phyloP scores from a whole-genome alignment of 2,113 vertebrate genomes.

The Tympanuchus pallidicinctus region DNA sequence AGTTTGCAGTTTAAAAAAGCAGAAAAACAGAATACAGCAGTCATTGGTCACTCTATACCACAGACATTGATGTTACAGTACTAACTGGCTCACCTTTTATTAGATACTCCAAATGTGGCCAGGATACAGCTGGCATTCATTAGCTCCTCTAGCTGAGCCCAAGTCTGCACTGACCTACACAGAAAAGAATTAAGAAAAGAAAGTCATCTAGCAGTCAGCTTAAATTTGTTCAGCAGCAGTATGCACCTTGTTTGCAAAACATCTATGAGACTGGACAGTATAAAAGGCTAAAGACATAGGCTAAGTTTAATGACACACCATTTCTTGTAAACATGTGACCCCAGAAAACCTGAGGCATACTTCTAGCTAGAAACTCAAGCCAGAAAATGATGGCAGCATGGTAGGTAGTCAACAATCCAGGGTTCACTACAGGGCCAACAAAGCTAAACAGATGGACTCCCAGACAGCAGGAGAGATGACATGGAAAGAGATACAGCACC shows the following conservation, averaged over 20 bases:
- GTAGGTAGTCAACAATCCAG: background rate
- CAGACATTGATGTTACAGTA: background rate
- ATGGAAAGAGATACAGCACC: background rate
- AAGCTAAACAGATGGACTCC: background rate
- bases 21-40: background rate
- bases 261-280: background rate
- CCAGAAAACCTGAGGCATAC: background rate
- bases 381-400: accelerated
- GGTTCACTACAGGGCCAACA: background rate
- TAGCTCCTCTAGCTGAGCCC: background rate
- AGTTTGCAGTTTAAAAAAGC: background rate
- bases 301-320: background rate
- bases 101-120: background rate
- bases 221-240: background rate
- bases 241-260: background rate
- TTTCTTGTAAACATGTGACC: background rate
- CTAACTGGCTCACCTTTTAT: background rate
- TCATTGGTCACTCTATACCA: background rate
- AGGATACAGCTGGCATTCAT: background rate
- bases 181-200: background rate
- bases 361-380: background rate
- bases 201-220: background rate
- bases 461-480: background rate
- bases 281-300: background rate
- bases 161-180: background rate